A percentile compares a stretch with the other conserved stretches of the same genome.
Evolutionary conservation across 1,140 invertebrate species (phyloP).

Genomic region (Chlorops oryzae): DNA sequence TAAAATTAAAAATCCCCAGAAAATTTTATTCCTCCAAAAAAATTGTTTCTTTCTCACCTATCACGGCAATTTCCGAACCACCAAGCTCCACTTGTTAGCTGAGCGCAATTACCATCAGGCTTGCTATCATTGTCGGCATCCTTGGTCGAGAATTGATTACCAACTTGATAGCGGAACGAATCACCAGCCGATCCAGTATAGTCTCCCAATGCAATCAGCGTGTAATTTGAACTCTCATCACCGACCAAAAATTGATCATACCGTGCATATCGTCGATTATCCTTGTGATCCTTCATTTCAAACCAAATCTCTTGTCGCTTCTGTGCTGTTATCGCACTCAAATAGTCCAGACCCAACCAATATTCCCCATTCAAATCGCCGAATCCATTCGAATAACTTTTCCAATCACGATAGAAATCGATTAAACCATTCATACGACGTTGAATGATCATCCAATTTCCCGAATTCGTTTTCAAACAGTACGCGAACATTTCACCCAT

Average conservation of each 20-base stretch:
- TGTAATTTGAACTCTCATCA: slow-evolving; percentile 28
- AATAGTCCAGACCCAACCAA: slow-evolving; percentile 56
- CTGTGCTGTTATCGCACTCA: slow-evolving; percentile 45
- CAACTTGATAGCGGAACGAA: slow-evolving; percentile 24
- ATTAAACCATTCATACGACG: slow-evolving; percentile 56
- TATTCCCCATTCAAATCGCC: slow-evolving; percentile 56
- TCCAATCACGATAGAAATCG: slow-evolving; percentile 57
- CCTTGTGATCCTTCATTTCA: slow-evolving; percentile 26
- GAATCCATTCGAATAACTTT: slow-evolving; percentile 57
- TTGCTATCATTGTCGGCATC: slow-evolving; percentile 29
- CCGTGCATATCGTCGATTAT: slow-evolving; percentile 23
- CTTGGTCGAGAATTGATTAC: slow-evolving; percentile 33
- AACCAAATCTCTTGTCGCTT: slow-evolving; percentile 34
- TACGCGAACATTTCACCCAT: too few species aligned
- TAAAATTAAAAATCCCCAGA: too few species aligned
- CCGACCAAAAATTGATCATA: slow-evolving; percentile 35
- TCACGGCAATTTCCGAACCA: slow-evolving; percentile 24
- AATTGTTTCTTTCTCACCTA: too few species aligned
- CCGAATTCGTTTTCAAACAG: too few species aligned
- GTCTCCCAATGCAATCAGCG: slow-evolving; percentile 25
- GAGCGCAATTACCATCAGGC: slow-evolving; percentile 26
- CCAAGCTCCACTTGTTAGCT: slow-evolving; percentile 26
- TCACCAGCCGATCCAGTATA: slow-evolving; percentile 29
- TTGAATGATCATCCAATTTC: slow-evolving; percentile 58
- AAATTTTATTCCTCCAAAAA: too few species aligned